Conservation (phyloP, 64 coral and sea anemone genomes). For the Stichodactyla helianthus region DNA sequence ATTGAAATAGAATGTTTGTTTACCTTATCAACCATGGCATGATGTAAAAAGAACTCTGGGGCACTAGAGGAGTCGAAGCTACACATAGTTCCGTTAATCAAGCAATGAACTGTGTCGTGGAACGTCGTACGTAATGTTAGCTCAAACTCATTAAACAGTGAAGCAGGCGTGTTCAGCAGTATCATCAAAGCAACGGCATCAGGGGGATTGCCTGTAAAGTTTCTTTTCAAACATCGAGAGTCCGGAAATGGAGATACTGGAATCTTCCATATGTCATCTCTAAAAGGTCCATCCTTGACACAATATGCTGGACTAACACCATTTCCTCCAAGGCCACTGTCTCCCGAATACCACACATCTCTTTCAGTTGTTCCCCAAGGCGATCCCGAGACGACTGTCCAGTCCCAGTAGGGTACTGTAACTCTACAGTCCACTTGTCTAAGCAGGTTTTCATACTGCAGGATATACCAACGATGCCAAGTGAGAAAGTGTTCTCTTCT, state of each 20-base stretch:
- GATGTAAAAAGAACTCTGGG: slow-evolving; percentile 53
- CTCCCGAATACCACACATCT: slow-evolving; percentile 47
- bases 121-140: not conserved
- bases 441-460: slow-evolving; percentile 75
- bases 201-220: not conserved
- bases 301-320: slow-evolving; percentile 10
- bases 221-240: not conserved
- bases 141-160: slow-evolving; percentile 8
- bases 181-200: not conserved
- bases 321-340: slow-evolving; percentile 59
- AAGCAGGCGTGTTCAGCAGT: not conserved
- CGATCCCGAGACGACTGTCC: slow-evolving; percentile 57
- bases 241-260: not conserved
- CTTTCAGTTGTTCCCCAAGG: slow-evolving; percentile 36
- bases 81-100: slow-evolving; percentile 43
- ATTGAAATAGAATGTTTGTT: not conserved
- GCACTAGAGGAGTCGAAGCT: slow-evolving; percentile 33
- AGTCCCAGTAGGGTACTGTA: slow-evolving; percentile 81
- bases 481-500: slow-evolving; percentile 38
- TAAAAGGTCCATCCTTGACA: slow-evolving; percentile 50
- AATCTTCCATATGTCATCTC: not conserved
- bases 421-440: slow-evolving; percentile 56
- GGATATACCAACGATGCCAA: slow-evolving; percentile 72
- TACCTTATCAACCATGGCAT: slow-evolving; percentile 47
- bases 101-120: slow-evolving; percentile 12